Percentiles rank a stretch among this genome's conserved stretches.
Conservation (phyloP, 2,797 vertebrate genomes). For the Jordanella pulchra region DNA sequence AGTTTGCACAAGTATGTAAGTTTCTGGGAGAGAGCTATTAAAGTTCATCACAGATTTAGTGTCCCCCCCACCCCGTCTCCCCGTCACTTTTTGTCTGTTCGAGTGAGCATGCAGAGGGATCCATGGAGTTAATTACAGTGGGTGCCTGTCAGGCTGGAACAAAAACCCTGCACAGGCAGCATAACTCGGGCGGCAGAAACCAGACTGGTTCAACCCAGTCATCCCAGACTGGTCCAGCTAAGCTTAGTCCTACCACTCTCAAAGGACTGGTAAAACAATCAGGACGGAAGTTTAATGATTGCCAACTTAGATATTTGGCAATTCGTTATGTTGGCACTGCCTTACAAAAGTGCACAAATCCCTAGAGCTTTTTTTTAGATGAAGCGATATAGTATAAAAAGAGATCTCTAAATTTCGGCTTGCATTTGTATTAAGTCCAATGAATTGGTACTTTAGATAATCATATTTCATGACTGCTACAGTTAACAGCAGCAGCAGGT, state of each 20-base stretch:
- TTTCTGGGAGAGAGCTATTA: conserved; percentile 40
- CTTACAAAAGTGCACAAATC: conserved; percentile 24
- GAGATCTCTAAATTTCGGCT: not conserved
- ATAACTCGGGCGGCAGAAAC: conserved; percentile 80
- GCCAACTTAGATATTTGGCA: conserved; percentile 5
- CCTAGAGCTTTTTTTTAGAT: conserved; percentile 2
- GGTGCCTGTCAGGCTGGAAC: conserved; percentile 80
- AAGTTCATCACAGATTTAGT: conserved; percentile 45
- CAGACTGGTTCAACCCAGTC: conserved; percentile 77
- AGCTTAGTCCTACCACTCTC: conserved; percentile 45
- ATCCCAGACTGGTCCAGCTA: conserved; percentile 65
- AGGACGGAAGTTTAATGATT: conserved; percentile 18
- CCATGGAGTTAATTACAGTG: conserved; percentile 83
- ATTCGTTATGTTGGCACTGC: conserved; percentile 18
- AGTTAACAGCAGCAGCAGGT: not conserved
- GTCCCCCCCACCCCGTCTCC: conserved; percentile 31
- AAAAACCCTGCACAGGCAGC: conserved; percentile 85
- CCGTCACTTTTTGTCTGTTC: conserved; percentile 71
- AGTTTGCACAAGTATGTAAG: conserved; percentile 13
- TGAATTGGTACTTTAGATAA: not conserved
- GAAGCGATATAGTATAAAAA: not conserved
- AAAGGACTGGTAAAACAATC: conserved; percentile 24
- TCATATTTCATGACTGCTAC: not conserved
- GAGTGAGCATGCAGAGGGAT: conserved; percentile 81
- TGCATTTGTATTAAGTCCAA: not conserved